Percentiles rank a stretch among this genome's conserved stretches.
Evolutionary conservation across 1,140 invertebrate genomes (phyloP).

Genomic region (Eriocheir sinensis): DNA sequence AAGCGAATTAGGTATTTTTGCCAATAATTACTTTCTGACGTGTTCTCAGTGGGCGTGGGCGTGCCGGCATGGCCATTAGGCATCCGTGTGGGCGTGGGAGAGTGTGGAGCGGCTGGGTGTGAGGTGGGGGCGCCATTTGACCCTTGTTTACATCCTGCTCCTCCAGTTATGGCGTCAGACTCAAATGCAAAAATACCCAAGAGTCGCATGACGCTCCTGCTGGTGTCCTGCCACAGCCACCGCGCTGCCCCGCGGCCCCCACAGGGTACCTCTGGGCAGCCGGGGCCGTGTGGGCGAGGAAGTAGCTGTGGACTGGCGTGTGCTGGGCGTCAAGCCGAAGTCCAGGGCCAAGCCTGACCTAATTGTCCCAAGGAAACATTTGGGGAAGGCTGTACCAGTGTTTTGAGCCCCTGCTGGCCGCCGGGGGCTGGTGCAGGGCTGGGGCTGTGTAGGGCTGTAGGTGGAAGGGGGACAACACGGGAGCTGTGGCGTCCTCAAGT

Average conservation of each 20-base stretch:
- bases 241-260: neutral
- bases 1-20: conserved; percentile 75
- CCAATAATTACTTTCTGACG: conserved; percentile 18
- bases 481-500: neutral
- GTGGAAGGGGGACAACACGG: neutral
- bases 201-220: neutral
- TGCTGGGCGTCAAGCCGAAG: neutral
- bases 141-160: conserved; percentile 68
- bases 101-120: neutral
- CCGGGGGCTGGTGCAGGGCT: neutral
- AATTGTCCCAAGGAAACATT: neutral
- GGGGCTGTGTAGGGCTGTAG: neutral
- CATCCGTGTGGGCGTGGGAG: neutral
- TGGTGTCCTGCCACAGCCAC: neutral
- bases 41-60: neutral
- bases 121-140: neutral
- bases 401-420: neutral
- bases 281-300: neutral
- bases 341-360: neutral
- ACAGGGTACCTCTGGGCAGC: neutral
- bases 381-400: neutral
- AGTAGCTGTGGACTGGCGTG: neutral
- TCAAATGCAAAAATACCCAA: conserved; percentile 68
- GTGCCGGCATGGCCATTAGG: neutral
- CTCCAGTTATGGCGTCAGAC: conserved; percentile 68